Conservation (phyloP, 2,113 vertebrate species). For the Pachypanchax playfairii region DNA sequence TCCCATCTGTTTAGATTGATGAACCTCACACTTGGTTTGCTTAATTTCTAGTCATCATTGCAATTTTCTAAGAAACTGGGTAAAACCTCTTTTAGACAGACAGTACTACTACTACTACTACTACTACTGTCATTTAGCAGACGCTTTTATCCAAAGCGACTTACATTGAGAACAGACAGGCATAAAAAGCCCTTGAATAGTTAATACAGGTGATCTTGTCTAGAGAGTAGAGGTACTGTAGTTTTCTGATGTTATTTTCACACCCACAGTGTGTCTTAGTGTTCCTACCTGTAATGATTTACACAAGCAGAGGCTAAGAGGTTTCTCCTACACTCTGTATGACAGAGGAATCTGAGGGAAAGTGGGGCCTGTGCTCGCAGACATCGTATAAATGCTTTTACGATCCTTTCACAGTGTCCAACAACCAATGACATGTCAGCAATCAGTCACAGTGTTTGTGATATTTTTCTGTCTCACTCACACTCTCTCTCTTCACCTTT, state of each 20-base stretch:
- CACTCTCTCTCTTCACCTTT: constrained; percentile 22
- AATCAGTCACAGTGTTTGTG: constrained; percentile 69
- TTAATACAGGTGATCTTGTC: constrained; percentile 72
- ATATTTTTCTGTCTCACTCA: constrained; percentile 63
- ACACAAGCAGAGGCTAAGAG: constrained; percentile 47
- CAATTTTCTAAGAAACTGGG: no score
- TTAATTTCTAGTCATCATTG: no score
- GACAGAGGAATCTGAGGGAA: constrained; percentile 29
- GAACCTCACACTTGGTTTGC: no score
- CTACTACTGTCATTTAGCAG: no score
- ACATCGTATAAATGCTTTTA: constrained; percentile 75
- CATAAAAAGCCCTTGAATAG: no score
- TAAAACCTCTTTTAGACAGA: no score
- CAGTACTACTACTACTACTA: no score
- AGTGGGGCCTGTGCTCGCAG: constrained; percentile 51
- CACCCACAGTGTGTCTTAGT: constrained; percentile 70
- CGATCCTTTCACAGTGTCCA: constrained; percentile 73
- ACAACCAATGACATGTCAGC: constrained; percentile 60
- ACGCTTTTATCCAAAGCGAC: no score
- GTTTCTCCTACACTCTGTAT: constrained; percentile 41
- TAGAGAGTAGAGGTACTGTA: constrained; percentile 71
- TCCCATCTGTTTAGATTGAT: no score
- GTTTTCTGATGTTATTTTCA: constrained; percentile 78
- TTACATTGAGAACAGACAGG: no score
- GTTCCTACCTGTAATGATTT: constrained; percentile 73